Evolutionary conservation across 2,113 vertebrate species (phyloP), one percentile per base, ranked within the genome.

Genomic region (Erpornis zantholeuca): DNA sequence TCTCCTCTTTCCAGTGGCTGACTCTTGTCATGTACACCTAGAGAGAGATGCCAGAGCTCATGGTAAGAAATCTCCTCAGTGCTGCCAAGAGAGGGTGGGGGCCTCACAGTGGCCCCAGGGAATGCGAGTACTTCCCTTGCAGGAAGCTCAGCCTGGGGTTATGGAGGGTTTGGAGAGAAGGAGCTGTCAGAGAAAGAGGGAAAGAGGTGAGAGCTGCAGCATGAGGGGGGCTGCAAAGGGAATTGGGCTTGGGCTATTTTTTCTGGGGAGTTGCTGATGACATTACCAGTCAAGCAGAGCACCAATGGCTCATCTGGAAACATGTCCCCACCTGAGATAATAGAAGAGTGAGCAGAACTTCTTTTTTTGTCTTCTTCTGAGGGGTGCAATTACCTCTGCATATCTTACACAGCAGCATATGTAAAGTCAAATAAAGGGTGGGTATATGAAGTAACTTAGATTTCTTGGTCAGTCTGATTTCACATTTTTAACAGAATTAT

Each of bases 21-120:
- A 96, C 91, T 21, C 92, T 97, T 49, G 93, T 94, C 86, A 97
- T 97, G 97, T 97, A 97, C 83, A 83, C 80, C 66, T 97, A 88
- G 88, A 72, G 49, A 72, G 49, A 27, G 25, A 68, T 11, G 66
- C 49, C n/a, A 40, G 49, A 73, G 24, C 54, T 84, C 42, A 38
- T 29, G 97, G 97, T 97, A 95, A 96, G 97, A 53, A 75, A 78
- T 60, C 47, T 75, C 52, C 21, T 69, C 80, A 45, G 25, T 53
- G n/a, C 22, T 36, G 54, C 44, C 28, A 65, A 25, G 20, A 57
- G 63, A 68, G 42, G 15, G n/a, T 63, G 36, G 6, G n/a, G 33
- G 22, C n/a, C 22, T 86, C 47, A 20, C 15, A n/a, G 25, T 1
- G 3, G 15, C 35, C 49, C 68, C n/a, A 44, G 38, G 6, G 33